phyloP scores from a whole-genome alignment of 2,888 invertebrate species.

The Melipona beecheii region DNA sequence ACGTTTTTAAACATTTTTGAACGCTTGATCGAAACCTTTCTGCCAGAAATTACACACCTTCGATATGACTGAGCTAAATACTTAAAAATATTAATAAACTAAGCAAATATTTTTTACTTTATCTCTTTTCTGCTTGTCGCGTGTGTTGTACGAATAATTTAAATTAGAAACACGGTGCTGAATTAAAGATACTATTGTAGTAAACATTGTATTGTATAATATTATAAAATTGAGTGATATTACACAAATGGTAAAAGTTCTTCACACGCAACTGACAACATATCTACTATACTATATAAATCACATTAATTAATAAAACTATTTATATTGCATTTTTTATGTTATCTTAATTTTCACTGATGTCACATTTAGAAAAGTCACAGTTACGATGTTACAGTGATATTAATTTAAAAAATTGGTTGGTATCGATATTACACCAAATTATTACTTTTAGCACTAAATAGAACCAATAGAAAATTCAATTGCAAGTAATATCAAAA shows the following conservation, averaged over 20 bases:
- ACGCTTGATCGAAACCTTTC: too few relatives aligned
- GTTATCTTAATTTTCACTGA: not conserved
- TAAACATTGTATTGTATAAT: not conserved
- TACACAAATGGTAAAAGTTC: not conserved
- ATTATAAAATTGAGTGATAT: not conserved
- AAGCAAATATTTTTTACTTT: not conserved
- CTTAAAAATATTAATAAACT: too few relatives aligned
- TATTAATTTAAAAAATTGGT: too few relatives aligned
- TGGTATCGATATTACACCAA: too few relatives aligned
- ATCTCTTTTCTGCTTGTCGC: not conserved
- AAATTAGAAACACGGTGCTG: not conserved
- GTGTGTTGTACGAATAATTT: not conserved
- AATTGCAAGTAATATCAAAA: not conserved
- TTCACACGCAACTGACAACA: not conserved
- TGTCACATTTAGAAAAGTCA: not conserved
- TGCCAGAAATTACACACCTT: too few relatives aligned
- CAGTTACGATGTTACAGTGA: not conserved
- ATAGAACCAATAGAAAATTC: too few relatives aligned
- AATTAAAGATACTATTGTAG: not conserved
- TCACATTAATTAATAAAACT: not conserved
- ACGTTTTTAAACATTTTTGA: too few relatives aligned
- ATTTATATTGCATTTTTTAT: not conserved
- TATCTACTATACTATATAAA: not conserved
- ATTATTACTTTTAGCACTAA: too few relatives aligned
- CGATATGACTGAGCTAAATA: too few relatives aligned